A percentile compares a stretch with the other conserved stretches of the same genome.
Conservation (phyloP, 2,797 vertebrate genomes). For the Denticeps clupeoides region DNA sequence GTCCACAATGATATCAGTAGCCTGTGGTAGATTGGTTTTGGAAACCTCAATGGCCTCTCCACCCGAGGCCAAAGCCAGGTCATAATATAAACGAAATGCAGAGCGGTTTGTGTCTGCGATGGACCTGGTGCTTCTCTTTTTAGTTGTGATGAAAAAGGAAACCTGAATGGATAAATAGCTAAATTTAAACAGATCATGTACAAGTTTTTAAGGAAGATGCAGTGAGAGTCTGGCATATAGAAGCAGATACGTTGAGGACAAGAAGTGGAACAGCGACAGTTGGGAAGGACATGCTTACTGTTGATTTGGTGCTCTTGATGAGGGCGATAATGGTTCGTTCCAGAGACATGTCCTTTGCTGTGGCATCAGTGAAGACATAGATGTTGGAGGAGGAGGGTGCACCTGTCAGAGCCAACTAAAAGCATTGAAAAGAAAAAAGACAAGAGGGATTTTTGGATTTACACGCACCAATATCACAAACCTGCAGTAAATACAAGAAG, state of each 20-base stretch:
- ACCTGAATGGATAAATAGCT: too few relatives aligned
- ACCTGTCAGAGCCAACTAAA: background rate
- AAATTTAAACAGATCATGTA: too few relatives aligned
- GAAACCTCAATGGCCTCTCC: background rate
- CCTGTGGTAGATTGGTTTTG: background rate
- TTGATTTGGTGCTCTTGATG: background rate
- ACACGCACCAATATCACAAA: too few relatives aligned
- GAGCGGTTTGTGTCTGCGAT: too few relatives aligned
- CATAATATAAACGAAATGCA: background rate
- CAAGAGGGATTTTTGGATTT: too few relatives aligned
- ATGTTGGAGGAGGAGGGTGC: background rate
- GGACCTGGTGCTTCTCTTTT: background rate
- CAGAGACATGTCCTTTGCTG: background rate
- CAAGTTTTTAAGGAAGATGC: too few relatives aligned
- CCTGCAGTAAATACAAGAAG: too few relatives aligned
- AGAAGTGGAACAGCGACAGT: too few relatives aligned
- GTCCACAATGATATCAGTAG: background rate
- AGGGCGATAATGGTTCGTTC: background rate
- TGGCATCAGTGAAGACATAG: slow-evolving; percentile 7
- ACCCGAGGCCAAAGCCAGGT: background rate
- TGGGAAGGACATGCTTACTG: background rate
- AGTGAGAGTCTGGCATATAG: too few relatives aligned
- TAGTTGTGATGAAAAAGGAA: too few relatives aligned
- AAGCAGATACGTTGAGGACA: too few relatives aligned
- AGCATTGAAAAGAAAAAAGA: background rate